A percentile compares a stretch with the other conserved stretches of the same genome.
phyloP scores from a whole-genome alignment of 2,888 invertebrate species.

The Drosophila falleni region DNA sequence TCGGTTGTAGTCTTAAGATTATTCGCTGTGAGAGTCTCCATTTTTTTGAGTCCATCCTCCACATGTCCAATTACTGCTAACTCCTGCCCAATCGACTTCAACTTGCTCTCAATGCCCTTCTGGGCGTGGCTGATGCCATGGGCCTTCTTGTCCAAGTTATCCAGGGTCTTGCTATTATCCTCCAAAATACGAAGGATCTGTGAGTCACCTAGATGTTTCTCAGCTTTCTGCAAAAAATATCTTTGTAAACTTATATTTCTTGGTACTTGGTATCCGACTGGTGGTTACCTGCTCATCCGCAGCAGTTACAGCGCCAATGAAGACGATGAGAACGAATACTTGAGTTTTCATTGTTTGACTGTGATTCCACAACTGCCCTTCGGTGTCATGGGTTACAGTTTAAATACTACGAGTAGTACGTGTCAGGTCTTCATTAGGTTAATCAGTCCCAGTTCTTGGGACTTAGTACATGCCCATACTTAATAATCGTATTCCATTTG shows the following conservation, averaged over 20 bases:
- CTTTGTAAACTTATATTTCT: neutral
- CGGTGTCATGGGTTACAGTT: conserved; percentile 19
- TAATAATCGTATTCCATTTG: conserved; percentile 14
- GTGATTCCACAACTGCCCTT: conserved; percentile 34
- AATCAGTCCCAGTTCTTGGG: conserved; percentile 28
- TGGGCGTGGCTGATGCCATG: conserved; percentile 39
- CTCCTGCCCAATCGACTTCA: conserved; percentile 40
- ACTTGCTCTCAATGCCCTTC: conserved; percentile 59
- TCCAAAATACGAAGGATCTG: conserved; percentile 22
- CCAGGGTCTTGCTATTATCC: conserved; percentile 33
- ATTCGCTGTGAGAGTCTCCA: conserved; percentile 15
- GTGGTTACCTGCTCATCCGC: conserved; percentile 5
- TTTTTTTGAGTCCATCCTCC: conserved; percentile 39
- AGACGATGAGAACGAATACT: conserved; percentile 33
- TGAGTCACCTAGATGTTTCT: neutral
- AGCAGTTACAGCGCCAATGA: conserved; percentile 17
- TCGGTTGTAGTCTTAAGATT: conserved; percentile 21
- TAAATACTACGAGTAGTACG: conserved; percentile 53
- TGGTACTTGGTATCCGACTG: neutral
- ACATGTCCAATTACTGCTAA: conserved; percentile 37
- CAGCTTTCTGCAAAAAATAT: neutral
- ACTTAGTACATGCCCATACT: neutral
- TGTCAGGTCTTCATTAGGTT: conserved; percentile 19
- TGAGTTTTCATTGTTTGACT: conserved; percentile 47
- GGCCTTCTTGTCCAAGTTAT: conserved; percentile 20